These are phyloP conservation scores for Eleginops maclovinus DNA, from an alignment of 2,113 vertebrate genomes.

Conservation along the genomic window DNA sequence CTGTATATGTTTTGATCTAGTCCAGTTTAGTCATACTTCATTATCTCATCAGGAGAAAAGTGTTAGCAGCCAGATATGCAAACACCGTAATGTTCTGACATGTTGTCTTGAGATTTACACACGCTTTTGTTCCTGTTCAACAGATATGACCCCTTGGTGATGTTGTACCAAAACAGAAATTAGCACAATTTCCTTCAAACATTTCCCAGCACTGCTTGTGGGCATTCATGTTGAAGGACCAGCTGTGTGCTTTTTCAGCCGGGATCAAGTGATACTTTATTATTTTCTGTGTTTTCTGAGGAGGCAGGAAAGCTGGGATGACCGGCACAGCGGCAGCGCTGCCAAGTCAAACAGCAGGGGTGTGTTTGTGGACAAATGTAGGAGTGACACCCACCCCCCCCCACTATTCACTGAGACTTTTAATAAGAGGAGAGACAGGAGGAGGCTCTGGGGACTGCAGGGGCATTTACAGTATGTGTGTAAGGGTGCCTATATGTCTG, in stretches of 20 bases:
- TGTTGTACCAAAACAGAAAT: constrained; percentile 49
- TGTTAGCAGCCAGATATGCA: no score
- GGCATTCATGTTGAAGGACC: constrained; percentile 52
- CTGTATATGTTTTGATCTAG: no score
- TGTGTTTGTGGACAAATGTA: constrained; percentile 82
- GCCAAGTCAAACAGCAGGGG: constrained; percentile 81
- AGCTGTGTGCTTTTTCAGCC: constrained; percentile 60
- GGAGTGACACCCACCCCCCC: constrained; percentile 48
- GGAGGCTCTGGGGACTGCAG: constrained; percentile 26
- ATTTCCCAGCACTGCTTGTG: constrained; percentile 49
- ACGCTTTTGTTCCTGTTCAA: constrained; percentile 8
- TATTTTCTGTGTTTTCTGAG: constrained; percentile 70
- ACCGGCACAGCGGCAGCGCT: constrained; percentile 52
- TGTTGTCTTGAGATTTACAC: constrained; percentile 17
- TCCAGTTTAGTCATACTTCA: no score
- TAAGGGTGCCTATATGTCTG: constrained; percentile 1
- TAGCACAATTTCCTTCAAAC: constrained; percentile 43
- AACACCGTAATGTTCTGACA: neutral
- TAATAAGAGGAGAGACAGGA: constrained; percentile 61
- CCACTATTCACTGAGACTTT: constrained; percentile 39
- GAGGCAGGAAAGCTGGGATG: constrained; percentile 73
- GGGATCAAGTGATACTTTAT: constrained; percentile 72
- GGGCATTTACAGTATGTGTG: constrained; percentile 8
- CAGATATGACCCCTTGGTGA: constrained; percentile 13
- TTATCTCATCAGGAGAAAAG: no score